A percentile compares a stretch with the other conserved stretches of the same genome.
Evolutionary conservation across 1,140 invertebrate species (phyloP).

Genomic region (Oryctes rhinoceros): DNA sequence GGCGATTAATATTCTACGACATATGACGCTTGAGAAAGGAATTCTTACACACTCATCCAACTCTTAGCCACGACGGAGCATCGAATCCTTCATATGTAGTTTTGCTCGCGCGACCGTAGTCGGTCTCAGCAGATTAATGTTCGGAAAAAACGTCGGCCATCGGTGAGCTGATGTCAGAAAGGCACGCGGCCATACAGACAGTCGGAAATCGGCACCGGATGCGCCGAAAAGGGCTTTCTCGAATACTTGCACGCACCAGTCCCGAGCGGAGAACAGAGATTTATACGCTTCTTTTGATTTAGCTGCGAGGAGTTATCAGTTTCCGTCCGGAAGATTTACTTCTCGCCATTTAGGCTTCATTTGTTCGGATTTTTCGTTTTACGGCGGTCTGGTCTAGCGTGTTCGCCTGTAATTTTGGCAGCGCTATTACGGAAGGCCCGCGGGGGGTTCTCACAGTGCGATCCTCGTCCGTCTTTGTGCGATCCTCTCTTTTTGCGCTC

Average conservation of each 20-base stretch:
- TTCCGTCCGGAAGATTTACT: slow-evolving; percentile 35
- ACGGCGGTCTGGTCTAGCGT: not conserved
- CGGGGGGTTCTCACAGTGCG: not conserved
- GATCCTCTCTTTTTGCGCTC: not conserved
- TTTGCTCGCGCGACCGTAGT: not conserved
- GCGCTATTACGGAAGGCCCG: slow-evolving; percentile 10
- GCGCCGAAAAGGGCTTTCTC: not conserved
- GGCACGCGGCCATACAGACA: not conserved
- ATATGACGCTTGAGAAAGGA: no score
- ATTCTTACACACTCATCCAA: no score
- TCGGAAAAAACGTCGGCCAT: not conserved
- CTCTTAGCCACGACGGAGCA: no score
- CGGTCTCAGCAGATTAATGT: slow-evolving; percentile 21
- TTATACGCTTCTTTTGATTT: slow-evolving; percentile 28
- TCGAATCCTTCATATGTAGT: not conserved
- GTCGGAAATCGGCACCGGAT: slow-evolving; percentile 19
- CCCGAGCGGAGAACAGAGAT: not conserved
- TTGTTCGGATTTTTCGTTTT: slow-evolving; percentile 29
- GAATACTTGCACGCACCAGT: not conserved
- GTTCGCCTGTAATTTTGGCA: slow-evolving; percentile 26
- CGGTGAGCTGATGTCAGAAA: not conserved
- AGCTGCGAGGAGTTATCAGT: slow-evolving; percentile 35
- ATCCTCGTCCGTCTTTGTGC: not conserved
- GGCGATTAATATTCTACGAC: no score
- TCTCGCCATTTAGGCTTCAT: slow-evolving; percentile 27